A percentile compares a stretch with the other conserved stretches of the same genome.
Conservation (phyloP, 2,113 vertebrate genomes). For the Nyctereutes procyonoides region DNA sequence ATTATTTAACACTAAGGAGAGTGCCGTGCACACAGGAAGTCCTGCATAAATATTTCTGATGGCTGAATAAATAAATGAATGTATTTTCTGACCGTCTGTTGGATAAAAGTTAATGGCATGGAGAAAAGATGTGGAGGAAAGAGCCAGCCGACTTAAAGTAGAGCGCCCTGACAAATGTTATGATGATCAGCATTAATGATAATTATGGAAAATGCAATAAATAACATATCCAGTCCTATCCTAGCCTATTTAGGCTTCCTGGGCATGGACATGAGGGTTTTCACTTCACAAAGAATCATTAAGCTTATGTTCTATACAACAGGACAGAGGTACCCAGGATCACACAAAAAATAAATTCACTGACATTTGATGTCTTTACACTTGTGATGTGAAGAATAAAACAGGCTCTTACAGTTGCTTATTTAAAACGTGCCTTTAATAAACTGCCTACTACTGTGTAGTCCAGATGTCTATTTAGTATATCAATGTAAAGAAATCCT, state of each 20-base stretch:
- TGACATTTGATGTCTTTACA: constrained; percentile 54
- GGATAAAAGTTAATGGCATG: not conserved
- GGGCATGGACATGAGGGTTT: not conserved
- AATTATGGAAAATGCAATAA: constrained; percentile 33
- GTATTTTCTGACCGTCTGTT: constrained; percentile 1
- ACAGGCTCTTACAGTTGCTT: constrained; percentile 21
- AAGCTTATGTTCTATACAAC: not conserved
- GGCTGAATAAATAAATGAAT: constrained; percentile 53
- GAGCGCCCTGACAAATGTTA: not conserved
- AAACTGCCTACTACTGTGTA: constrained; percentile 55
- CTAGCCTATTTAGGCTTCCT: not conserved
- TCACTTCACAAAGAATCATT: constrained; percentile 2
- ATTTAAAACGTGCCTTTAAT: constrained; percentile 65
- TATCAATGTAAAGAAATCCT: constrained; percentile 43
- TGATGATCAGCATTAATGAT: not conserved
- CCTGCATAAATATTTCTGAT: constrained; percentile 45
- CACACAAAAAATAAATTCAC: constrained; percentile 60
- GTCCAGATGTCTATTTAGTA: constrained; percentile 50
- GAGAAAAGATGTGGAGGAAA: not conserved
- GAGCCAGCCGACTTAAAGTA: not conserved
- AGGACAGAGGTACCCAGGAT: constrained; percentile 16
- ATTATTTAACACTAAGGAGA: constrained; percentile 25
- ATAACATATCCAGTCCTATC: not conserved
- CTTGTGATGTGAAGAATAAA: constrained; percentile 52
- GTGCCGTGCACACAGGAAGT: not conserved